These are phyloP conservation scores for Myocastor coypus DNA, from an alignment of 2,113 vertebrate species.

Conservation along the genomic window DNA sequence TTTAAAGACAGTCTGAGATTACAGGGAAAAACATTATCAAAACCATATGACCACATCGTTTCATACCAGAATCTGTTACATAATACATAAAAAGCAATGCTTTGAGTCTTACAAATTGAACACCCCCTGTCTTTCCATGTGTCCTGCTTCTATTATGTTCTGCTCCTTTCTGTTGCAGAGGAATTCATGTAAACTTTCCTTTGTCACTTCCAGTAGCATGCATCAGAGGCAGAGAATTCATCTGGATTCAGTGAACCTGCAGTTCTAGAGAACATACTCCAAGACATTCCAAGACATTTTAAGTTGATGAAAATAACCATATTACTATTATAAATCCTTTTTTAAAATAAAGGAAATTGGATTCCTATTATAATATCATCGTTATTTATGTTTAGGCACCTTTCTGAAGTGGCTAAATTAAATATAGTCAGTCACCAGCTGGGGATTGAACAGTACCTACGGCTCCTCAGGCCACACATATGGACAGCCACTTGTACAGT, in stretches of 20 bases:
- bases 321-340: not conserved
- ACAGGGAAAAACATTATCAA: not conserved
- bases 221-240: not conserved
- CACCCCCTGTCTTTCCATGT: not conserved
- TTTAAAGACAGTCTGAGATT: not conserved
- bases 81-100: not conserved
- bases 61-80: not conserved
- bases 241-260: not conserved
- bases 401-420: not conserved
- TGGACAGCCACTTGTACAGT: not conserved
- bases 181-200: not conserved
- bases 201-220: not conserved
- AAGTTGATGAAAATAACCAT: not conserved
- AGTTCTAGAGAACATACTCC: not conserved
- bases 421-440: not conserved
- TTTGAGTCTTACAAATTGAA: not conserved
- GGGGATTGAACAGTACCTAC: not conserved
- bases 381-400: not conserved
- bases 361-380: not conserved
- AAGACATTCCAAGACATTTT: not conserved
- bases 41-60: not conserved
- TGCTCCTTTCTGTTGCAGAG: not conserved
- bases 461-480: not conserved
- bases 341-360: not conserved
- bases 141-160: not conserved